Evolutionary conservation across 2,113 vertebrate genomes (phyloP).

Genomic region (Lamprotornis superbus): DNA sequence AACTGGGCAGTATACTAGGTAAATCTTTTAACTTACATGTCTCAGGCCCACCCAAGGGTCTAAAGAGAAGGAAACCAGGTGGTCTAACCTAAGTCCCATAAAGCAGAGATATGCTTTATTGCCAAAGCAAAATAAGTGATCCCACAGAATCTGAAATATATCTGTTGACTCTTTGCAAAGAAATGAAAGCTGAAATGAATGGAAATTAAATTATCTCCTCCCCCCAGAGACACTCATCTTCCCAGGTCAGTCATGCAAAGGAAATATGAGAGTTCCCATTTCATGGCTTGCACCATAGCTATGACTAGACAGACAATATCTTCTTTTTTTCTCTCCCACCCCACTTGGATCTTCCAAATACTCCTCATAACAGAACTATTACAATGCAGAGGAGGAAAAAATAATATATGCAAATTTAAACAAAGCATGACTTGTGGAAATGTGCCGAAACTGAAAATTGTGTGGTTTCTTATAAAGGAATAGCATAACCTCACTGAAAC

Average conservation of each 20-base stretch:
- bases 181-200: conserved; percentile 60
- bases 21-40: conserved; percentile 16
- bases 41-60: conserved; percentile 32
- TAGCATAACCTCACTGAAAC: background rate
- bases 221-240: conserved; percentile 54
- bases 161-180: conserved; percentile 53
- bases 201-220: conserved; percentile 74
- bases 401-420: background rate
- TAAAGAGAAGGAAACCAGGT: conserved; percentile 65
- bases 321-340: background rate
- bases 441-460: background rate
- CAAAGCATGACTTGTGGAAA: background rate
- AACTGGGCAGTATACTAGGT: conserved; percentile 12
- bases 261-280: conserved; percentile 57
- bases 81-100: conserved; percentile 53
- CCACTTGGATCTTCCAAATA: background rate
- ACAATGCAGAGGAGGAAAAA: background rate
- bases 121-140: conserved; percentile 62
- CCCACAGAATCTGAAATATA: conserved; percentile 71
- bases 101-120: conserved; percentile 17
- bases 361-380: background rate
- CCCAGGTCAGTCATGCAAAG: conserved; percentile 50
- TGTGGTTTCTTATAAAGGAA: background rate
- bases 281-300: conserved; percentile 27
- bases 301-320: conserved; percentile 20